These are phyloP conservation scores for Anhinga anhinga DNA, from an alignment of 2,113 vertebrate species.

Conservation along the genomic window DNA sequence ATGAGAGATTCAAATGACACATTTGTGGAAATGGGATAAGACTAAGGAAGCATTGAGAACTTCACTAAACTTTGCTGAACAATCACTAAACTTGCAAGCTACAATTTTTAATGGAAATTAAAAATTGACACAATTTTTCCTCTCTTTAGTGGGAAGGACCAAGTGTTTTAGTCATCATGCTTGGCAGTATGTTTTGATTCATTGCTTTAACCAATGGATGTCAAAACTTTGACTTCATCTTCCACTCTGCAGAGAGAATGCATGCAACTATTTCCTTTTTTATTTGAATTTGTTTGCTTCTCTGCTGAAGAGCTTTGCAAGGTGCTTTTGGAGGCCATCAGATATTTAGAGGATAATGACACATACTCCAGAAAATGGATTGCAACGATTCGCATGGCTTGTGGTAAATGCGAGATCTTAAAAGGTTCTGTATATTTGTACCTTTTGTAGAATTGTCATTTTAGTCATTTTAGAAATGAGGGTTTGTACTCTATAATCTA, in stretches of 20 bases:
- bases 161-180: neutral
- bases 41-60: neutral
- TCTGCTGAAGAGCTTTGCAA: constrained; percentile 1
- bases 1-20: neutral
- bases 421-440: constrained; percentile 21
- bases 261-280: neutral
- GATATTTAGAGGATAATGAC: neutral
- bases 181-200: neutral
- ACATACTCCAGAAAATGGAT: neutral
- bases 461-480: constrained; percentile 52
- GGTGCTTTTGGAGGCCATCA: neutral
- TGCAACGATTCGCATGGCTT: neutral
- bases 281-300: neutral
- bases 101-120: neutral
- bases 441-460: neutral
- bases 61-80: neutral
- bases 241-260: neutral
- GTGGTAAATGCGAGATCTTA: constrained; percentile 20
- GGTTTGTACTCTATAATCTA: constrained; percentile 31
- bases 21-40: neutral
- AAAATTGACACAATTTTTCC: neutral
- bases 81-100: neutral
- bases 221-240: neutral
- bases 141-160: neutral
- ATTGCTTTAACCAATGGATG: neutral